These are phyloP conservation scores for Nudaria mundana DNA, from an alignment of 2,888 invertebrate species.

Conservation along the genomic window DNA sequence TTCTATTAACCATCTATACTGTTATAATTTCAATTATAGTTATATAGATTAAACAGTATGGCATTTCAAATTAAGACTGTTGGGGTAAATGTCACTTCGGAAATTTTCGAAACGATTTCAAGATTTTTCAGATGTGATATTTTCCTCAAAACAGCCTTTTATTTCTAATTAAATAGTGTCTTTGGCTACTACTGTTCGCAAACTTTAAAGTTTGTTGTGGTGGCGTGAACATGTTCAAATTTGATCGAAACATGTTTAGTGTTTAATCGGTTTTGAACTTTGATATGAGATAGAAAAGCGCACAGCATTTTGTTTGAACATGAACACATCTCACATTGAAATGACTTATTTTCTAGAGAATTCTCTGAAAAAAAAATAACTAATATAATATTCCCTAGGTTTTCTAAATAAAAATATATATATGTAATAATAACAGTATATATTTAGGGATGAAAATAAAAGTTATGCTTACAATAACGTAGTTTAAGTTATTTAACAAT, in stretches of 20 bases:
- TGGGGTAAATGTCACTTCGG: background rate
- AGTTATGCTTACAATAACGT: constrained; percentile 42
- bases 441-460: constrained; percentile 24
- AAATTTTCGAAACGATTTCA: no score
- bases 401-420: no score
- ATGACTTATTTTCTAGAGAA: constrained; percentile 10
- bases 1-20: background rate
- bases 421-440: no score
- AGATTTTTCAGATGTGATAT: background rate
- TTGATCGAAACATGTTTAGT: constrained; percentile 6
- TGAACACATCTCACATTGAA: constrained; percentile 3
- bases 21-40: background rate
- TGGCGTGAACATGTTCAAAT: constrained; percentile 2
- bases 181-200: background rate
- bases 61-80: background rate
- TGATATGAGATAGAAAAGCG: constrained; percentile 5
- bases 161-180: background rate
- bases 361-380: constrained; percentile 16
- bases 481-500: constrained; percentile 62
- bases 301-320: constrained; percentile 13
- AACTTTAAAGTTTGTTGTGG: background rate
- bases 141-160: background rate
- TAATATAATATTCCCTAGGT: no score
- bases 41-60: background rate
- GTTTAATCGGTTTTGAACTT: constrained; percentile 3